Evolutionary conservation across 2,888 invertebrate species (phyloP).

Genomic region (Hypercompe scribonia): DNA sequence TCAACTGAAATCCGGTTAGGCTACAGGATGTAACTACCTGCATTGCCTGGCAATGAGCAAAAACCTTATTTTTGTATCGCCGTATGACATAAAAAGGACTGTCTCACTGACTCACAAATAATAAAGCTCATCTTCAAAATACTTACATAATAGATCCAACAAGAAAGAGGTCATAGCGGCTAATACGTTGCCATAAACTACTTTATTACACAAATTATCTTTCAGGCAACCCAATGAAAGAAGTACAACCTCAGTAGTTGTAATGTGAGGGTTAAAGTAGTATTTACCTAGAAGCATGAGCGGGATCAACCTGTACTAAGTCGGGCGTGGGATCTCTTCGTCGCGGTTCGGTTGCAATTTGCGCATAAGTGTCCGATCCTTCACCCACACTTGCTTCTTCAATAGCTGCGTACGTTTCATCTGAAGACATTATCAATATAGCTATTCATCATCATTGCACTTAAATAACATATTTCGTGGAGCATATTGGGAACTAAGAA

Average conservation of each 20-base stretch:
- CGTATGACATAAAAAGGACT: no score
- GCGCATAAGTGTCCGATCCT: slow-evolving; percentile 95
- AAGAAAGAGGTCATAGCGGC: no score
- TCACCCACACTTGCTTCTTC: slow-evolving; percentile 91
- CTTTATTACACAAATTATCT: no score
- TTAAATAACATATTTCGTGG: background rate
- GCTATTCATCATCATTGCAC: background rate
- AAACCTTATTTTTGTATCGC: no score
- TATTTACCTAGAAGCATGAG: slow-evolving; percentile 61
- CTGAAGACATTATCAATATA: slow-evolving; percentile 69
- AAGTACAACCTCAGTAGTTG: background rate
- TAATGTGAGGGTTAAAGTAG: background rate
- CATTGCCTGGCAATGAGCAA: no score
- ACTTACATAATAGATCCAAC: no score
- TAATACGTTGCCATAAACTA: background rate
- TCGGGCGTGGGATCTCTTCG: slow-evolving; percentile 55
- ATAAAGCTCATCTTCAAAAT: background rate
- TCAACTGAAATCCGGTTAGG: no score
- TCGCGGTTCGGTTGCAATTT: slow-evolving; percentile 87
- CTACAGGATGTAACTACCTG: no score
- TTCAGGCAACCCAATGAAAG: background rate
- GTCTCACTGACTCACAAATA: background rate
- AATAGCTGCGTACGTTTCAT: slow-evolving; percentile 96
- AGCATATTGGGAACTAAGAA: background rate
- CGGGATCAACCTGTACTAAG: slow-evolving; percentile 51